phyloP scores from a whole-genome alignment of 2,888 invertebrate species.

The Idaea straminata region DNA sequence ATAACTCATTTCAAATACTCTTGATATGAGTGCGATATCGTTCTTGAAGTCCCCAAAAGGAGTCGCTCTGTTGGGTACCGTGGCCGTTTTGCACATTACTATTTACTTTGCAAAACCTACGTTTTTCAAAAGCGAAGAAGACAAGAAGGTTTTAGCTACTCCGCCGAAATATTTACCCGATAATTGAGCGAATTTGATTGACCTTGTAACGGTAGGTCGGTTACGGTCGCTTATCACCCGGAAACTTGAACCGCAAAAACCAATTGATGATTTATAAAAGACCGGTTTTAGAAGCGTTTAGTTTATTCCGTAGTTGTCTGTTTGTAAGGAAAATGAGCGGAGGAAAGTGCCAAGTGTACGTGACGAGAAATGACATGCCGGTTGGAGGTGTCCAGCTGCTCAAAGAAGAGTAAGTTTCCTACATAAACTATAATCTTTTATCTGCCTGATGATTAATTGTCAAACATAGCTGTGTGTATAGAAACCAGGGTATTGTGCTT shows the following conservation, averaged over 20 bases:
- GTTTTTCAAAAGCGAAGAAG: constrained; percentile 58
- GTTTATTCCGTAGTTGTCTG: constrained; percentile 36
- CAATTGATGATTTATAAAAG: constrained; percentile 60
- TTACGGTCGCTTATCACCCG: constrained; percentile 6
- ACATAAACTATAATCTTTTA: constrained; percentile 8
- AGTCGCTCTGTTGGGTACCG: constrained; percentile 64
- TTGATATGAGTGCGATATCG: constrained; percentile 55
- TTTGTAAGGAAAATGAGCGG: constrained; percentile 56
- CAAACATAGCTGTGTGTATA: too few relatives aligned
- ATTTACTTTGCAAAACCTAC: constrained; percentile 70
- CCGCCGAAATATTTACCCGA: constrained; percentile 68
- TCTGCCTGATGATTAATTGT: too few relatives aligned
- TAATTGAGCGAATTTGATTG: constrained; percentile 35
- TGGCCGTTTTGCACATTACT: constrained; percentile 60
- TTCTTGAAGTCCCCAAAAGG: constrained; percentile 68
- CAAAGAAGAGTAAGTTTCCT: constrained; percentile 78
- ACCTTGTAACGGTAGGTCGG: constrained; percentile 45
- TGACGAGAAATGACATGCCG: constrained; percentile 84
- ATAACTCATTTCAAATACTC: constrained; percentile 8
- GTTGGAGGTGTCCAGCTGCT: constrained; percentile 80
- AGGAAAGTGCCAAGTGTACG: constrained; percentile 77
- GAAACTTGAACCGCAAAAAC: constrained; percentile 15
- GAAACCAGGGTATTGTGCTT: too few relatives aligned
- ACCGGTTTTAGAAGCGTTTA: constrained; percentile 23
- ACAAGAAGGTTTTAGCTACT: constrained; percentile 36